Conservation (phyloP, 1,140 invertebrate species). For the Brachionus asplanchnoidis region DNA sequence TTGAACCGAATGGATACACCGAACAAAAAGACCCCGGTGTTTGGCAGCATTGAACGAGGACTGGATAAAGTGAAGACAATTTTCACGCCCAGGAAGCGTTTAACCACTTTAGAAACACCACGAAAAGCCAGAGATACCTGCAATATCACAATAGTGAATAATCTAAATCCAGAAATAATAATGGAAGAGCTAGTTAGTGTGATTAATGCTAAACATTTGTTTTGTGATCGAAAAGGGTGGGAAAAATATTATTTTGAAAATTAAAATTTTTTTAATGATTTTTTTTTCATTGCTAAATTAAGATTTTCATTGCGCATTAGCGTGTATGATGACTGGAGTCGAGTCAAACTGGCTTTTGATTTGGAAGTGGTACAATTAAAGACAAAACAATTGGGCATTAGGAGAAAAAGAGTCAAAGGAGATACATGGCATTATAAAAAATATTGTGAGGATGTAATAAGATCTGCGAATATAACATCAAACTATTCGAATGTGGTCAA, state of each 20-base stretch:
- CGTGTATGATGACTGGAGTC: conserved; percentile 57
- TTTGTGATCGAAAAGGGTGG: conserved; percentile 1
- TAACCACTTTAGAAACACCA: conserved; percentile 50
- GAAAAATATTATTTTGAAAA: too few species aligned
- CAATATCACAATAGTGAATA: conserved; percentile 32
- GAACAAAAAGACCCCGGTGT: conserved; percentile 54
- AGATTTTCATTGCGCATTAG: conserved; percentile 17
- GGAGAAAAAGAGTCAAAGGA: conserved; percentile 72
- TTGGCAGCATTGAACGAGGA: conserved; percentile 68
- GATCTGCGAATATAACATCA: conserved; percentile 44
- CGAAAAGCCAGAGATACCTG: conserved; percentile 52
- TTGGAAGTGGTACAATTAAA: conserved; percentile 68
- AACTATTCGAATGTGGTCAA: not conserved
- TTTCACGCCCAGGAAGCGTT: conserved; percentile 65
- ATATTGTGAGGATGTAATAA: conserved; percentile 74
- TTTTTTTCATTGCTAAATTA: not conserved
- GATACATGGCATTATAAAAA: conserved; percentile 79
- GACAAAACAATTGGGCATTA: conserved; percentile 64
- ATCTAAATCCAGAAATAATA: conserved; percentile 23
- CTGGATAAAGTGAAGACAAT: conserved; percentile 67
- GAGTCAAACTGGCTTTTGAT: conserved; percentile 66
- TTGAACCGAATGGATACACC: conserved; percentile 47
- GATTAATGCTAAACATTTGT: conserved; percentile 28
- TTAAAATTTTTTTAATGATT: not conserved
- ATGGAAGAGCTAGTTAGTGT: conserved; percentile 38